phyloP scores from a whole-genome alignment of 2,888 invertebrate genomes.

The Drosophila nigricruria region DNA sequence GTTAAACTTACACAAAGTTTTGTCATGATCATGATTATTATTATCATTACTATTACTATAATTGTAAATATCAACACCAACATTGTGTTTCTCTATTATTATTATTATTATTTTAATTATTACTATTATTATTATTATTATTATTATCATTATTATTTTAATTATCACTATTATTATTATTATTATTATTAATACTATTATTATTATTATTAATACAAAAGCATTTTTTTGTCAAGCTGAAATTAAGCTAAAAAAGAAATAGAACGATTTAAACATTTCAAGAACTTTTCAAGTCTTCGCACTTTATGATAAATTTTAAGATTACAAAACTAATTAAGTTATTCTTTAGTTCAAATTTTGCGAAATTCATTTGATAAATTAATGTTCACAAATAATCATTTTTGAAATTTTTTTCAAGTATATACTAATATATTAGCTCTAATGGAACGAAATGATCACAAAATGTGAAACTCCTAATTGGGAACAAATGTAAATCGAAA shows the following conservation, averaged over 20 bases:
- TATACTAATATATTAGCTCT: too few relatives aligned
- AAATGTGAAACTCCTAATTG: background rate
- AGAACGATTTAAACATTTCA: conserved; percentile 29
- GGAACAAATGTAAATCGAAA: background rate
- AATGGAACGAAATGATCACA: background rate
- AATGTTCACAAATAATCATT: background rate
- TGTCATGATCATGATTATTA: conserved; percentile 29
- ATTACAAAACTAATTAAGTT: conserved; percentile 10
- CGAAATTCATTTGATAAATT: conserved; percentile 17
- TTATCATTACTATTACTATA: conserved; percentile 20
- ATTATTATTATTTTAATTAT: conserved; percentile 27
- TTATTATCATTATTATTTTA: conserved; percentile 23
- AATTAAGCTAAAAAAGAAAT: conserved; percentile 30
- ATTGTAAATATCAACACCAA: conserved; percentile 38
- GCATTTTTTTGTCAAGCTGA: conserved; percentile 31
- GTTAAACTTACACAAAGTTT: conserved; percentile 18
- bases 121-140: conserved; percentile 1
- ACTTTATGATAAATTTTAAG: conserved; percentile 54
- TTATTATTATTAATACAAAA: conserved; percentile 8
- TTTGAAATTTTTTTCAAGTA: background rate
- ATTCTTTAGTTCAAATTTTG: conserved; percentile 21
- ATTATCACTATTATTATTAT: conserved; percentile 34
- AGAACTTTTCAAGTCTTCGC: conserved; percentile 39
- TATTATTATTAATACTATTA: conserved; percentile 28
- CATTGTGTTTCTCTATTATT: conserved; percentile 58